phyloP scores from a whole-genome alignment of 2,797 vertebrate genomes.

The Sparus aurata region DNA sequence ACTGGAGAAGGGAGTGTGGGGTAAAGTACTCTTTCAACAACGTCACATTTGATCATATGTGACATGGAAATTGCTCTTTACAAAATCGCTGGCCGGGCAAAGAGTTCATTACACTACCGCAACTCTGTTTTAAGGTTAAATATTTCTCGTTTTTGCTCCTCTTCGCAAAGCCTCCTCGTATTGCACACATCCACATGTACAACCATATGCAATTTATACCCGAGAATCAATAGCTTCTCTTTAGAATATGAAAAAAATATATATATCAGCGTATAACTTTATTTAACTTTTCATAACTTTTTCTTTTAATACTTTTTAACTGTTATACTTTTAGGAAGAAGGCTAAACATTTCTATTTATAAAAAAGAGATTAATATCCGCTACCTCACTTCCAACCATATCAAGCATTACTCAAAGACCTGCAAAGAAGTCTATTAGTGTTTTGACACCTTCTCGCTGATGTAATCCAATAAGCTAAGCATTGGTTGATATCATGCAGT shows the following conservation, averaged over 20 bases:
- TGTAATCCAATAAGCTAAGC: too few relatives aligned
- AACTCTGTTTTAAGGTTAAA: constrained; percentile 50
- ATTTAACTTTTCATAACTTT: neutral
- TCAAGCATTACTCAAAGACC: too few relatives aligned
- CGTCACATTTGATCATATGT: constrained; percentile 70
- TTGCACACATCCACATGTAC: constrained; percentile 42
- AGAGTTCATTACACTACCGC: constrained; percentile 60
- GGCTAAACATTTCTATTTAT: too few relatives aligned
- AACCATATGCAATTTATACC: neutral
- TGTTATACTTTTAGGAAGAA: neutral
- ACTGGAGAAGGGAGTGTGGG: constrained; percentile 40
- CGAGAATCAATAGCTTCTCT: neutral
- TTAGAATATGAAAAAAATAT: constrained; percentile 7
- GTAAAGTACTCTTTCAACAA: constrained; percentile 50
- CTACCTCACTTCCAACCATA: too few relatives aligned
- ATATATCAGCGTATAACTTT: neutral
- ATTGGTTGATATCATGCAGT: too few relatives aligned
- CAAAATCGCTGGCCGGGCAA: constrained; percentile 47
- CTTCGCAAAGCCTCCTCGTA: constrained; percentile 19
- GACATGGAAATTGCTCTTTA: constrained; percentile 72
- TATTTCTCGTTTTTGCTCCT: constrained; percentile 42
- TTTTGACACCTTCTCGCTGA: too few relatives aligned
- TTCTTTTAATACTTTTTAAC: neutral
- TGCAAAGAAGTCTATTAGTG: too few relatives aligned
- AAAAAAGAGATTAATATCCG: too few relatives aligned